Evolutionary conservation across 2,888 invertebrate species (phyloP), one percentile per base, ranked within the genome.

Genomic region (Tortricodes alternella): DNA sequence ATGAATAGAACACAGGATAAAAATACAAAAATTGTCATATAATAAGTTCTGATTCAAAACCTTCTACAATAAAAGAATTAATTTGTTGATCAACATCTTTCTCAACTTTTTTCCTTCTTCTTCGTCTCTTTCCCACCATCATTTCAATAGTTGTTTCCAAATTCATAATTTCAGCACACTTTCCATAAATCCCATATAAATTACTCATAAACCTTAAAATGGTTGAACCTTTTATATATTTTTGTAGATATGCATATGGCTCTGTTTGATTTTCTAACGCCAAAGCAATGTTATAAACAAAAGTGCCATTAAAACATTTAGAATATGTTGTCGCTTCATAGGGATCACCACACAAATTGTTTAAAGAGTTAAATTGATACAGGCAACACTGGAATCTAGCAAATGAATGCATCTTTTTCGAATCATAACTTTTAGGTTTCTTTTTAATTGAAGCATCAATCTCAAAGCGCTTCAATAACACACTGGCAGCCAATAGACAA

Each of bases 281-380:
- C 21, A 83, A 79, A 56, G 93, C 93, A 19, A 95, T 80, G 83
- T 96, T 96, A 68, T 96, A 96, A 0, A 95, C 75, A 78, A 96
- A 94, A 0, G 95, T 94, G 0, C 96, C 96, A 78, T 95, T 94
- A 64, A 92, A 95, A 60, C 93, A 87, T 66, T 93, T 92, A n/a
- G 92, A 92, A 70, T 94, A 91, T 29, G 88, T 81, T 34, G 93
- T 91, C 62, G 85, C 78, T 27, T 87, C 72, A 69, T 93, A 93
- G 0, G 94, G 94, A 55, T 80, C 86, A 53, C 91, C 85, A 46
- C 96, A 89, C 32, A 96, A 70, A 0, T 84, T 87, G 82, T 96
- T 96, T 7, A 96, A 79, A 65, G 92, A 83, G 64, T 92, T 92
- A 1, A 92, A 78, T 64, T 93, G 92, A 7, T 86, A 81, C 29